Evolutionary conservation across 2,888 invertebrate species (phyloP).

Genomic region (Anthoptus insignis): DNA sequence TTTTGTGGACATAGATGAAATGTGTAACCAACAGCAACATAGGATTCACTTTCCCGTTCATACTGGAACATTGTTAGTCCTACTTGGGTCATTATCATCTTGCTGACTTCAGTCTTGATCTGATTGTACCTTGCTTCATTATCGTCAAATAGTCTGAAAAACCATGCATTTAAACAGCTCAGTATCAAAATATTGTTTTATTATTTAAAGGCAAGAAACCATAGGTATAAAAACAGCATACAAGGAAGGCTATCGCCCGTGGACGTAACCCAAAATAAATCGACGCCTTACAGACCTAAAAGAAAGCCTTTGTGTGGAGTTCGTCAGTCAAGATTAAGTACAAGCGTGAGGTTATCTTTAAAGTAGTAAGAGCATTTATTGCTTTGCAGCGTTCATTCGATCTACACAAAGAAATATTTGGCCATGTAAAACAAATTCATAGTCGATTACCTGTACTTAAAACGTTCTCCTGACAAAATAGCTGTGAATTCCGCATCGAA

Average conservation of each 20-base stretch:
- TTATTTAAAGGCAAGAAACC: too few relatives aligned
- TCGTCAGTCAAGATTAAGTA: too few relatives aligned
- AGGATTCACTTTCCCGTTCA: slow-evolving; percentile 85
- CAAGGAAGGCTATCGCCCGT: too few relatives aligned
- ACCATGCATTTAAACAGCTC: too few relatives aligned
- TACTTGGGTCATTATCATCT: slow-evolving; percentile 89
- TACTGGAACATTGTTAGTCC: slow-evolving; percentile 90
- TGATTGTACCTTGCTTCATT: slow-evolving; percentile 71
- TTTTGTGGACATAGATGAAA: slow-evolving; percentile 90
- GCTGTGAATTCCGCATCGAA: slow-evolving; percentile 93
- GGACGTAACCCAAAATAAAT: too few relatives aligned
- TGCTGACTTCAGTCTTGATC: slow-evolving; percentile 69
- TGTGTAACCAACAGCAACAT: slow-evolving; percentile 88
- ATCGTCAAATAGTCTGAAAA: slow-evolving; percentile 76
- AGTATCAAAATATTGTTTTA: too few relatives aligned
- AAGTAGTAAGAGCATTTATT: too few relatives aligned
- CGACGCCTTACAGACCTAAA: too few relatives aligned
- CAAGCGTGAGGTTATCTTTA: too few relatives aligned
- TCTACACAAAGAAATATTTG: neutral
- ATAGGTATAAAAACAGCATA: too few relatives aligned
- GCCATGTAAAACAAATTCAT: neutral
- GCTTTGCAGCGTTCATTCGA: too few relatives aligned
- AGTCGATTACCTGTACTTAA: slow-evolving; percentile 81
- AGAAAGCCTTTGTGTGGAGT: too few relatives aligned
- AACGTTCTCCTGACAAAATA: slow-evolving; percentile 71